Percentiles rank a stretch among this genome's conserved stretches.
Conservation (phyloP, 2,797 vertebrate genomes). For the Platalea minor region DNA sequence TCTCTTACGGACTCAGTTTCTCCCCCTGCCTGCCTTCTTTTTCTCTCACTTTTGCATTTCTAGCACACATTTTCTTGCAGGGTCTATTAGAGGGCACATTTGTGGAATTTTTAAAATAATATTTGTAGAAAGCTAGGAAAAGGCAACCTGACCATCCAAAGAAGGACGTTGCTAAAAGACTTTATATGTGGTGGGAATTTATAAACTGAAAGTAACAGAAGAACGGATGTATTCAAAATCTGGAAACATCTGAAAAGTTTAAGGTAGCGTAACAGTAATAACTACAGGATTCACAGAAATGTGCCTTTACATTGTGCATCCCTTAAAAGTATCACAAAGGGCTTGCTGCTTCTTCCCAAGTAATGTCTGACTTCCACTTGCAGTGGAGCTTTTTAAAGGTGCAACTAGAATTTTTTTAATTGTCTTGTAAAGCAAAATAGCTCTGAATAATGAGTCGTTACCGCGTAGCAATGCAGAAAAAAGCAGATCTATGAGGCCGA, state of each 20-base stretch:
- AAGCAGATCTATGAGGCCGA: neutral
- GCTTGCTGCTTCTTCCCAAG: neutral
- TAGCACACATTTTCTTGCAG: neutral
- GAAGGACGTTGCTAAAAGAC: neutral
- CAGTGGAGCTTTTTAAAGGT: neutral
- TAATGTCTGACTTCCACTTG: neutral
- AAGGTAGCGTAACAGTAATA: neutral
- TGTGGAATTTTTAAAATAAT: neutral
- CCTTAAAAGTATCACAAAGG: neutral
- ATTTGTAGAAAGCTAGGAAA: neutral
- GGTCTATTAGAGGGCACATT: neutral
- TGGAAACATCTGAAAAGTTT: neutral
- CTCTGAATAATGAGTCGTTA: neutral
- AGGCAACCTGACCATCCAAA: neutral
- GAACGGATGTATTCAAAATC: fast-evolving
- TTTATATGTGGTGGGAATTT: neutral
- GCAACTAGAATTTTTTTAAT: neutral
- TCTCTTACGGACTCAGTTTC: fast-evolving
- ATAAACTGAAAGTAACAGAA: neutral
- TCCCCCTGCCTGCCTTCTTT: neutral
- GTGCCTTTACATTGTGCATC: neutral
- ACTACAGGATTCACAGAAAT: neutral
- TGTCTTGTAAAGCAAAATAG: neutral
- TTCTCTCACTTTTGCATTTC: neutral
- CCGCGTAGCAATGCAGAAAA: too few relatives aligned